phyloP scores from a whole-genome alignment of 2,888 invertebrate species.

The Drosophila falleni region DNA sequence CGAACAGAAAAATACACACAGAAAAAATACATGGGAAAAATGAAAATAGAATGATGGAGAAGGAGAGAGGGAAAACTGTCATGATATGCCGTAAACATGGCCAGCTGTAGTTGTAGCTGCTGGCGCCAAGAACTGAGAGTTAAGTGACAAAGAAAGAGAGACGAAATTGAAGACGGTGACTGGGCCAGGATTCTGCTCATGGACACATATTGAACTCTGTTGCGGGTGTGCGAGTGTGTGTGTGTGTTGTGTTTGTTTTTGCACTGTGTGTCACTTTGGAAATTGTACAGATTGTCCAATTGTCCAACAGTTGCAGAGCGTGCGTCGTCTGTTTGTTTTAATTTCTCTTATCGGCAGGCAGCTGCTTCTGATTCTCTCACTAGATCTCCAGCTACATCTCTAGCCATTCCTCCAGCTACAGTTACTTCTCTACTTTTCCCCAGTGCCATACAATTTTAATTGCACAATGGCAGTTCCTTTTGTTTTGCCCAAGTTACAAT shows the following conservation, averaged over 20 bases:
- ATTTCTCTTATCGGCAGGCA: constrained; percentile 78
- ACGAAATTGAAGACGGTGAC: constrained; percentile 14
- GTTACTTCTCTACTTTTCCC: constrained; percentile 56
- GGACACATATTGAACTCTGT: constrained; percentile 65
- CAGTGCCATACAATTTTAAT: constrained; percentile 79
- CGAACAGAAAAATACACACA: constrained; percentile 26
- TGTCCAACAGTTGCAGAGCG: constrained; percentile 58
- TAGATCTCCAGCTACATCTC: constrained; percentile 5
- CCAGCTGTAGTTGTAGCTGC: constrained; percentile 60
- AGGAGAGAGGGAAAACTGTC: constrained; percentile 54
- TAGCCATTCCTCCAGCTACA: not conserved
- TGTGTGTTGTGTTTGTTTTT: constrained; percentile 41
- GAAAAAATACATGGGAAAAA: constrained; percentile 2
- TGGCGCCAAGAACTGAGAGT: constrained; percentile 29
- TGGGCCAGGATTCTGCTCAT: constrained; percentile 40
- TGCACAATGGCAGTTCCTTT: constrained; percentile 78
- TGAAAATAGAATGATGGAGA: constrained; percentile 6
- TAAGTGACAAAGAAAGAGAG: constrained; percentile 8
- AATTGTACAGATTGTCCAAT: constrained; percentile 73
- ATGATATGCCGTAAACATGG: constrained; percentile 79
- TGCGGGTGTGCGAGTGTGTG: constrained; percentile 14
- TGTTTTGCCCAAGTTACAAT: constrained; percentile 72
- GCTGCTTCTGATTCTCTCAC: constrained; percentile 46
- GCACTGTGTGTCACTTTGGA: constrained; percentile 73
- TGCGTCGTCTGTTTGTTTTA: constrained; percentile 72